Evolutionary conservation across 1,140 invertebrate genomes (phyloP), one percentile per base, ranked within the genome.

Genomic region (Drosophila repletoides): DNA sequence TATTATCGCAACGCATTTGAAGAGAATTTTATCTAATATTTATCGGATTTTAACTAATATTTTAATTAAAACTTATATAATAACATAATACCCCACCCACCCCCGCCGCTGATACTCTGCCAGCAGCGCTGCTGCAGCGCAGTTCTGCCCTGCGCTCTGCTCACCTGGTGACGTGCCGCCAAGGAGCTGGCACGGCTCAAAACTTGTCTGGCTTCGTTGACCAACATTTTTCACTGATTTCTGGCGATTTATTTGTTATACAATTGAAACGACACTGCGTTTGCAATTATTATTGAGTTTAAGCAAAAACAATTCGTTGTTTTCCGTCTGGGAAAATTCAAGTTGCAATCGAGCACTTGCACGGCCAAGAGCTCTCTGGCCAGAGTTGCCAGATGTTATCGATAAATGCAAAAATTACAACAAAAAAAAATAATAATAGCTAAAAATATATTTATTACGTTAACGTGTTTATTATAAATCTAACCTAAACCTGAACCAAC

Each of bases 181-280:
- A 89, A 43, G 45, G 73, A 65, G 49, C 88, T 75, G 46, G 75
- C 67, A 21, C 88, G 88, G 64, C 61, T 81, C 40, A 89, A 40
- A 2, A 89, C 36, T 49, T 81, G 70, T 63, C 83, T 74, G 34
- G 88, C 76, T 75, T 89, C 88, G 45, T 73, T 88, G 19, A 84
- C 88, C 73, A 89, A 89, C 76, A 83, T 86, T 51, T 63, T 66
- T 86, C 15, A 19, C 12, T 46, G 9, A 83, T 86, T 51, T 63
- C 63, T 86, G 12, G 15, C 12, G 38, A 7, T 6, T 56, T 41
- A 34, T 26, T 33, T 14, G 6, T 15, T 51, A 51, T 31, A 38
- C n/a, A 84, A 89, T 89, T 86, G 83, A 89, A 89, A 89, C 88
- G 88, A 40, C 88, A 77, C 88, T 89, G 88, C 88, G 88, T 72